Base-by-base conservation (phyloP, 2,888 invertebrate species). In the Conomelus anceps region DNA sequence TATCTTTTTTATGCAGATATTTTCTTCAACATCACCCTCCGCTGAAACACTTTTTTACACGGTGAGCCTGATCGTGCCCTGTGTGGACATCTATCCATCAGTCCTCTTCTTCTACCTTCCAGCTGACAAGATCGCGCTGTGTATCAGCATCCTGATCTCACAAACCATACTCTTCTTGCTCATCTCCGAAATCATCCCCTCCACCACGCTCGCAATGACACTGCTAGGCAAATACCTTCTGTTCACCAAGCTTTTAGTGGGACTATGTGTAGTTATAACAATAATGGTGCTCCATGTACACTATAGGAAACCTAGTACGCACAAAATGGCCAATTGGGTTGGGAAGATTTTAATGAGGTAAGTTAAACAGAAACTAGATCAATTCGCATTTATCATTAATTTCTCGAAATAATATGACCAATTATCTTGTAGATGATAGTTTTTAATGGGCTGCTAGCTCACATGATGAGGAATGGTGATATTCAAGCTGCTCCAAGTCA, bases 61-160 rank as follows among this genome's bases (percentile, higher is more conserved):
- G 0, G 98, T 99, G 7, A 99, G 99, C 93, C 94, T 99, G 84
- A 99, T 99, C 92, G 97, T 99, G 86, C 99, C 99, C 0, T 99
- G 99, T 93, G 98, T 99, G 6, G 98, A 98, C 88, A 99, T 99
- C 20, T 98, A 98, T 93, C 95, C 99, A 20, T 99, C 99, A n/a
- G 98, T 99, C 0, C 94, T 99, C 88, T 99, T 99, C 1, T 99
- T 99, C 93, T 99, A 99, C 92, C 94, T 99, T 90, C 99, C 99
- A 88, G 98, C 99, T 0, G 99, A 99, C 93, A 99, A 99, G 94
- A 99, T 99, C 90, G 98, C 99, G 0, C 95, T 99, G 85, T 99
- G 99, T 93, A 98, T 98, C 92, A 98, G 98, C 91, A 98, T 98
- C 92, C 95, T 98, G 0, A 94, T 98, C 11, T 98, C 98, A 0